Evolutionary conservation across 2,888 invertebrate species (phyloP).

Genomic region (Tromatobia lineatoria): DNA sequence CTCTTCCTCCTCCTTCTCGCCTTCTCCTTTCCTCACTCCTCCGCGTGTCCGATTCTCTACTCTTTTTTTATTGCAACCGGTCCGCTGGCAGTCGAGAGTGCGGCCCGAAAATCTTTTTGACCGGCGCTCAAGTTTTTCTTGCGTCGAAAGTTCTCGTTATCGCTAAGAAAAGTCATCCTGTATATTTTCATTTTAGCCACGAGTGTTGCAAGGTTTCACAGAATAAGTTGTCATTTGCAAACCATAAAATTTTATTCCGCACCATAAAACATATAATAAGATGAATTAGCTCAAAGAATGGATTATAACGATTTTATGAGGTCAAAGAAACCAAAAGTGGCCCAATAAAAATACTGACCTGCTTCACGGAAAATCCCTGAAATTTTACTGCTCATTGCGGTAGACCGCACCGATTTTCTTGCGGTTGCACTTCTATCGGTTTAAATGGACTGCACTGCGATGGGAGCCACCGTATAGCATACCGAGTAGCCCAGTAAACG

Average conservation of each 20-base stretch:
- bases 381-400: neutral
- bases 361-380: neutral
- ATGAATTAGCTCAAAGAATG: neutral
- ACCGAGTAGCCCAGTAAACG: conserved; percentile 47
- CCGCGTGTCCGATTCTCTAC: conserved; percentile 10
- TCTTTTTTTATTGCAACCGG: conserved; percentile 18
- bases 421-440: conserved; percentile 2
- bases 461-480: neutral
- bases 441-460: conserved; percentile 6
- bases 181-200: neutral
- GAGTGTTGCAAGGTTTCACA: neutral
- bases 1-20: neutral
- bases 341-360: conserved; percentile 6
- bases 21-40: conserved; percentile 17
- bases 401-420: conserved; percentile 7
- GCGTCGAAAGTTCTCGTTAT: neutral
- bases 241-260: no score
- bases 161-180: neutral
- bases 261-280: no score
- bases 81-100: no score
- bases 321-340: neutral
- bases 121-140: neutral
- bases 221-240: neutral
- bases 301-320: neutral
- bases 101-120: neutral